Evolutionary conservation across 2,797 vertebrate species (phyloP).

Genomic region (Peromyscus attwateri): DNA sequence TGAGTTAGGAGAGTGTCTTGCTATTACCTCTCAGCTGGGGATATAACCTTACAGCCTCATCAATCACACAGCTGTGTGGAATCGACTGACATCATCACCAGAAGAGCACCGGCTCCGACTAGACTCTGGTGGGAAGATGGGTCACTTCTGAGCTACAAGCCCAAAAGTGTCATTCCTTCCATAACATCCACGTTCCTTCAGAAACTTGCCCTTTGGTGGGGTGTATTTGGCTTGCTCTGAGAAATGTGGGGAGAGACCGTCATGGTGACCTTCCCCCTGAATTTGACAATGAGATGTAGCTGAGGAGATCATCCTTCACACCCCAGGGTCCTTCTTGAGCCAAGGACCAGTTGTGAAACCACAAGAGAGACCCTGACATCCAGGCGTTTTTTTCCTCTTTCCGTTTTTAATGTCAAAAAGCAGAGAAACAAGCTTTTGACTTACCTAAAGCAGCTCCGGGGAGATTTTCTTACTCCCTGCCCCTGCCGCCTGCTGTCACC

Average conservation of each 20-base stretch:
- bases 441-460: neutral
- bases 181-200: neutral
- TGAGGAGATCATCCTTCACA: neutral
- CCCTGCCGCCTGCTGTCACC: neutral
- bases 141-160: neutral
- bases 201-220: neutral
- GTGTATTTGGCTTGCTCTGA: neutral
- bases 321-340: neutral
- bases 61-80: neutral
- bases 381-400: neutral
- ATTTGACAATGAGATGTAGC: neutral
- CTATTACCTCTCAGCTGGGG: neutral
- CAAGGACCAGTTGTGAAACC: neutral
- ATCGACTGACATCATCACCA: fast-evolving
- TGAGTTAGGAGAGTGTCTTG: neutral
- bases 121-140: neutral
- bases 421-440: neutral
- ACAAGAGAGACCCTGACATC: neutral
- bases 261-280: neutral
- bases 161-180: neutral
- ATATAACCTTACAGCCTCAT: no score
- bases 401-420: neutral
- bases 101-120: neutral
- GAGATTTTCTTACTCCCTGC: neutral
- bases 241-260: neutral